These are phyloP conservation scores for Drosophila sproati DNA, from an alignment of 1,140 invertebrate species.

Conservation along the genomic window DNA sequence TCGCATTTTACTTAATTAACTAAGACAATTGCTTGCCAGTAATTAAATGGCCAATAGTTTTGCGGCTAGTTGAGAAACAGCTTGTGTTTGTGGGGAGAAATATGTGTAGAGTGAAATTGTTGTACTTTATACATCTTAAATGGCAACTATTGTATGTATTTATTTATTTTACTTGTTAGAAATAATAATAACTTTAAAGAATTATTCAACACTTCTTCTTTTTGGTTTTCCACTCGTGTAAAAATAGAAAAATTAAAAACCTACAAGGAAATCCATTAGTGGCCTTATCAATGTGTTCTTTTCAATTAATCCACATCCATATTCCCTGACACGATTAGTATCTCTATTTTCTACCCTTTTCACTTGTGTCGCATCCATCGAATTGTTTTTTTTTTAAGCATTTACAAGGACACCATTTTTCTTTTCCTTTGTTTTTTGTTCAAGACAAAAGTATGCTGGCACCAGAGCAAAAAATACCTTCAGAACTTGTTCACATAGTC, in stretches of 20 bases:
- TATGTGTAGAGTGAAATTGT: no score
- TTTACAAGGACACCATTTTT: not conserved
- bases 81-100: not conserved
- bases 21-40: conserved; percentile 22
- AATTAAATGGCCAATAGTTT: conserved; percentile 50
- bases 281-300: not conserved
- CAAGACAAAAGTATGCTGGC: conserved; percentile 8
- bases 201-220: no score
- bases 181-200: no score
- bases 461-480: not conserved
- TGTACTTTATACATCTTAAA: no score
- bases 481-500: conserved; percentile 29
- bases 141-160: no score
- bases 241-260: no score
- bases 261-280: not conserved
- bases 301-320: not conserved
- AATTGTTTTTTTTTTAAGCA: conserved; percentile 1
- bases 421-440: not conserved
- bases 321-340: not conserved
- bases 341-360: conserved; percentile 3
- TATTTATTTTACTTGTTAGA: no score
- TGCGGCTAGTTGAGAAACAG: not conserved
- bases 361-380: not conserved
- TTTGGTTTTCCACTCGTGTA: no score
- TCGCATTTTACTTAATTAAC: conserved; percentile 57